Base-by-base conservation (phyloP, 2,888 invertebrate species). In the Julus scandinavius region DNA sequence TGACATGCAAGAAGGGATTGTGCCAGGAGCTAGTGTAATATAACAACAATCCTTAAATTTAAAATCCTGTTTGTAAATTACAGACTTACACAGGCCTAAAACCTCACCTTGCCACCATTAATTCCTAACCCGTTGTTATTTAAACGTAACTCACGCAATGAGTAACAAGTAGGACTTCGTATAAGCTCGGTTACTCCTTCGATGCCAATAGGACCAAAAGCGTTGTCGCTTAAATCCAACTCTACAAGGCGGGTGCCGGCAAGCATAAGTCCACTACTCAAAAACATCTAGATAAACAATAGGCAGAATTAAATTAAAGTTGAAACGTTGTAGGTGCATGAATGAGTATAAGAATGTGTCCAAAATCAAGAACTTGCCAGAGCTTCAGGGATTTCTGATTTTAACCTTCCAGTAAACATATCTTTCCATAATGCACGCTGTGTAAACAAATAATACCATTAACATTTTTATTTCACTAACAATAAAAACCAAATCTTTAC, bases 71-170 rank as follows among this genome's bases (percentile, higher is more conserved):
- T 54, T 20, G 40, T 49, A 20, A 45, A 86, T 63, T 15, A 63
- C 5, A 7, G 45, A n/a, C 54, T 17, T 0, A 54, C 17, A 17
- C n/a, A 63, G 63, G n/a, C 6, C 15, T 38, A 87, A 54, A 17
- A 20, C 58, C 45, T 88, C 90, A 94, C 94, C 92, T 93, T 95
- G 3, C 97, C 98, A 11, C 99, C 99, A 0, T 95, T 95, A 88
- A 97, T 96, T 6, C 99, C 99, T 11, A 99, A 93, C 0, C 99
- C 99, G 91, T 98, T 98, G 92, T 99, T 99, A 92, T 99, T 98
- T 0, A 99, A 93, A 72, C 96, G 94, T 0, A 99, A 93, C 91
- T 95, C 95, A 93, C 96, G 94, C 41, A 99, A 93, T 2, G 96
- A 95, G 91, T 95, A 97, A 92, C 98, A 98, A 0, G 96, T 95